Evolutionary conservation across 2,113 vertebrate species (phyloP), one percentile per base, ranked within the genome.

Genomic region (Heterotilapia buettikoferi): DNA sequence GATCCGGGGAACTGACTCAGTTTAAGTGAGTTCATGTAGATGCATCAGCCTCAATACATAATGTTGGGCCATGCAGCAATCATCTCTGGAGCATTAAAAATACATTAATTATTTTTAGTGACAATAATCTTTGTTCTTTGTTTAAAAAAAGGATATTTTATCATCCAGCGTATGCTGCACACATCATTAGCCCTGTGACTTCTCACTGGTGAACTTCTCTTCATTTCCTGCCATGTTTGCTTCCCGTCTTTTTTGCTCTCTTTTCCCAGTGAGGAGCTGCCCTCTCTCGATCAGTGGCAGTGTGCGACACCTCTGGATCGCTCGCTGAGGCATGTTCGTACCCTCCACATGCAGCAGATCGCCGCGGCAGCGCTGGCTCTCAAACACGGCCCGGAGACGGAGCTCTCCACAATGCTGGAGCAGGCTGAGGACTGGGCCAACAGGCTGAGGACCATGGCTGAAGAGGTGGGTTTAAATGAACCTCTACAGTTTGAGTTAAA

Each of bases 391-490:
- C 84, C 94, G 0, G 95, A 95, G n/a, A 94, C 94, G 0, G 94
- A 96, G 54, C 94, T 98, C 8, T 80, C 88, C 1, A 36, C 26
- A 0, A 93, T 95, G 21, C 88, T 99, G 96, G 98, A 99, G 54
- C 98, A 98, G 95, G 98, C 97, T 0, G 98, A 99, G 87, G 98
- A 99, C 93, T 99, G 98, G 98, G 96, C 96, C 8, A 82, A 71
- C 87, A 90, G 97, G 19, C 96, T 99, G 11, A 95, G 68, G 36
- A 86, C 92, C 26, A 95, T 99, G 89, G 96, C 97, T 0, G 97
- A 98, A 68, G 99, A 99, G 98, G 99, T 99, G 29, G 3, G 6
- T 82, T 31, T 45, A 6, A 31, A 54, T 24, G 4, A 21, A 7
- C 19, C 7, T 1, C 2, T 52, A 33, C 45, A 1, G 45, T 78